Evolutionary conservation across 1,140 invertebrate species (phyloP), one percentile per base, ranked within the genome.

Genomic region (Contarinia nasturtii): DNA sequence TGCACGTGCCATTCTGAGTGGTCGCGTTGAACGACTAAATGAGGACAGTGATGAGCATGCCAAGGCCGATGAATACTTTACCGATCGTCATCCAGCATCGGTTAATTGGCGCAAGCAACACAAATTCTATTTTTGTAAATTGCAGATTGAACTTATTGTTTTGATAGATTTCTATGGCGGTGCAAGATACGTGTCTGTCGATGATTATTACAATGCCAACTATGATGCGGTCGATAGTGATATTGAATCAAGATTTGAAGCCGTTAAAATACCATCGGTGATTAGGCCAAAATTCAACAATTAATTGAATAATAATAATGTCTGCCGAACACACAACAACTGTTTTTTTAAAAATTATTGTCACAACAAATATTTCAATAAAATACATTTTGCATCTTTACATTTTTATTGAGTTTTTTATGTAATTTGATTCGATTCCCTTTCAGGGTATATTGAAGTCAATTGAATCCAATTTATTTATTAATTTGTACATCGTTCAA

Each of bases 111-210:
- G 60, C 70, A 48, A 54, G 55, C 80, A 73, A 57, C 84, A 87
- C 62, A 62, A 71, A 15, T 88, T 82, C 64, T 82, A 76, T 53
- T 73, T 86, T 15, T 79, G 77, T 1, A 82, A 82, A 63, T 51
- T 88, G 53, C 68, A 80, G 41, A 80, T 86, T 21, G 60, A 62
- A 11, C 70, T 79, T 52, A 80, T 87, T 42, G 71, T 69, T 21
- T 71, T 86, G 47, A 58, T 86, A 42, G 82, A 86, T 56, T 79
- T 71, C 56, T 86, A 85, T 58, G 84, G 84, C 7, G 84, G 84
- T 12, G 75, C 79, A 1, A 74, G 76, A 51, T 69, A 73, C 52
- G 71, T 85, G 10, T 63, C 63, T 0, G 53, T 74, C 0, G 56
- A 69, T 2, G 77, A 82, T 37, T 85, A 84, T 54, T 71, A 61